Evolutionary conservation across 2,113 vertebrate genomes (phyloP).

Genomic region (Scalopus aquaticus): DNA sequence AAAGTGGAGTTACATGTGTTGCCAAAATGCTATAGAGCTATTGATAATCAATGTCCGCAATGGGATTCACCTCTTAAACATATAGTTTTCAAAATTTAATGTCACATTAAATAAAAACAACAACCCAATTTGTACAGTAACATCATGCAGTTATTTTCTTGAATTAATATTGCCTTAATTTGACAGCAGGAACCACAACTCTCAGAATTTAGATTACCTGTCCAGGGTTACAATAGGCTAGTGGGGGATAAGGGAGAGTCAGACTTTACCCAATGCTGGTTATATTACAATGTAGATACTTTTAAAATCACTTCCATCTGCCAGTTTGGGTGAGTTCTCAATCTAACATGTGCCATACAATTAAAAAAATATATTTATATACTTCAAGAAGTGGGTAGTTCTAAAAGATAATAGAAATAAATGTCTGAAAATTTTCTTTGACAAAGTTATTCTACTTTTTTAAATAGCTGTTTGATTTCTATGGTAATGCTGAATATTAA

Average conservation of each 20-base stretch:
- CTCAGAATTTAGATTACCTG: background rate
- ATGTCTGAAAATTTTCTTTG: background rate
- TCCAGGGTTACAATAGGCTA: background rate
- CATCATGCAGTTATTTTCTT: background rate
- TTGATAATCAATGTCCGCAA: background rate
- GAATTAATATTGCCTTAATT: background rate
- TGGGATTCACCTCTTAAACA: background rate
- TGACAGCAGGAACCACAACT: background rate
- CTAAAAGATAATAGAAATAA: conserved; percentile 51
- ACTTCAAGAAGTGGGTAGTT: conserved; percentile 9
- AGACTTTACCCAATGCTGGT: background rate
- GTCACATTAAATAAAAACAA: too few species aligned
- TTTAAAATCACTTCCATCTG: conserved; percentile 11
- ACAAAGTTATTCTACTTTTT: conserved; percentile 1
- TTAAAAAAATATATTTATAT: conserved; percentile 3
- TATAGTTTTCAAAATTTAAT: too few species aligned
- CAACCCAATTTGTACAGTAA: too few species aligned
- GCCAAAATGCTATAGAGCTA: background rate
- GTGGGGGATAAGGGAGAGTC: background rate
- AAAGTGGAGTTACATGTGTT: background rate
- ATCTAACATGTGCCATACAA: conserved; percentile 41
- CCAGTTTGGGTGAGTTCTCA: background rate
- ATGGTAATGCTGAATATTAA: conserved; percentile 1
- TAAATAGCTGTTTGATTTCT: conserved; percentile 55
- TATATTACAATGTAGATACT: background rate